Conservation (phyloP, 2,797 vertebrate genomes). For the Acanthiza pusilla region DNA sequence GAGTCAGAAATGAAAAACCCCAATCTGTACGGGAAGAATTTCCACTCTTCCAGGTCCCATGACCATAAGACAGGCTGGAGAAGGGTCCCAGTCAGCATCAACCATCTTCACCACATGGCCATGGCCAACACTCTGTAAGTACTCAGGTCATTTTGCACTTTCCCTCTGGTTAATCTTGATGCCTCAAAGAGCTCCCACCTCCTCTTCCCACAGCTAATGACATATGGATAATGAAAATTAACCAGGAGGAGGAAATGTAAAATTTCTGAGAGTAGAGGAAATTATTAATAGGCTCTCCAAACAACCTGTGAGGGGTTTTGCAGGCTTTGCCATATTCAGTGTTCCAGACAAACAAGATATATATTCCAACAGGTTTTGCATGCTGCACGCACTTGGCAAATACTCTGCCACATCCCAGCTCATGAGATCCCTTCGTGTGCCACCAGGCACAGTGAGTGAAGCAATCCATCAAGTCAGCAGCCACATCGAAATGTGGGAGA, state of each 20-base stretch:
- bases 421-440: rapidly evolving
- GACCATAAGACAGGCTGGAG: rapidly evolving
- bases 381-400: background rate
- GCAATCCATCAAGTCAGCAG: background rate
- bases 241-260: background rate
- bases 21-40: background rate
- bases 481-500: rapidly evolving
- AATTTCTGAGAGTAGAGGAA: background rate
- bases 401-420: background rate
- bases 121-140: rapidly evolving
- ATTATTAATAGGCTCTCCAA: background rate
- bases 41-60: background rate
- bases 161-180: background rate
- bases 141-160: background rate
- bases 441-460: background rate
- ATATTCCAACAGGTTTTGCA: background rate
- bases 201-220: background rate
- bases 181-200: background rate
- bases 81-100: background rate
- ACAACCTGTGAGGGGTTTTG: background rate
- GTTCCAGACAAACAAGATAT: background rate
- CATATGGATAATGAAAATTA: background rate
- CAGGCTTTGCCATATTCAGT: background rate
- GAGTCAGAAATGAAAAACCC: background rate
- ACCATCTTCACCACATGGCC: background rate